These are phyloP conservation scores for Venusia cambrica DNA, from an alignment of 2,888 invertebrate genomes.

Conservation along the genomic window DNA sequence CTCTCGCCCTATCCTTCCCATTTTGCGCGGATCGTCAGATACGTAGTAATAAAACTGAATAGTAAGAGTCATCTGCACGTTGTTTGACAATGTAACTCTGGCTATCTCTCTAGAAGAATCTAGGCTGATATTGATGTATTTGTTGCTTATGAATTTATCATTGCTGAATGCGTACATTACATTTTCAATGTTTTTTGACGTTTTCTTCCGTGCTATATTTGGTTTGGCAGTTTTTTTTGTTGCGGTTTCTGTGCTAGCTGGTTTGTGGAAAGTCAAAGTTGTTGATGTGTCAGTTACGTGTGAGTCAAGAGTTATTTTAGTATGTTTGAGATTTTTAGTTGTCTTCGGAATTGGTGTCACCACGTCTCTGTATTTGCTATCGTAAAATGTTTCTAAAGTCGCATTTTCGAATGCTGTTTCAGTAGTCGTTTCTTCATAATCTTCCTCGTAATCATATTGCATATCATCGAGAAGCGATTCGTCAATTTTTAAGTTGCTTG, in stretches of 20 bases:
- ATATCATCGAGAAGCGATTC: slow-evolving; percentile 25
- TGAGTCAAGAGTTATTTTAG: too few relatives aligned
- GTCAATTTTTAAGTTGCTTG: slow-evolving; percentile 31
- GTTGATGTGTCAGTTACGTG: not conserved
- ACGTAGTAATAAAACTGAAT: slow-evolving; percentile 87
- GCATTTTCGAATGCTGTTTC: slow-evolving; percentile 4
- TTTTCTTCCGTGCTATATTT: slow-evolving; percentile 5
- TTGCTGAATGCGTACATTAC: slow-evolving; percentile 4
- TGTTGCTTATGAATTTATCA: slow-evolving; percentile 20
- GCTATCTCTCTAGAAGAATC: slow-evolving; percentile 61
- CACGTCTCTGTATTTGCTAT: too few relatives aligned
- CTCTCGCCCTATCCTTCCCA: slow-evolving; percentile 56
- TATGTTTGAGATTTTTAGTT: too few relatives aligned
- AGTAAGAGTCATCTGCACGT: slow-evolving; percentile 42
- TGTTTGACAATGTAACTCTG: slow-evolving; percentile 70
- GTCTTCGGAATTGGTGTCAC: too few relatives aligned
- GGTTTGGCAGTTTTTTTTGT: not conserved
- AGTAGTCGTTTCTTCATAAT: slow-evolving; percentile 22
- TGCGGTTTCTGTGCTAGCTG: not conserved
- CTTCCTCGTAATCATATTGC: slow-evolving; percentile 36
- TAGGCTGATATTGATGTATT: slow-evolving; percentile 74
- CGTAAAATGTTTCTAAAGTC: too few relatives aligned
- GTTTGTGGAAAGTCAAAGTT: not conserved
- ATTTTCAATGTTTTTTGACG: not conserved
- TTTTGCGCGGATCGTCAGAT: slow-evolving; percentile 84